Conservation (phyloP, 53 echinoderm and acorn worm species). For the Zoroaster sp. region DNA sequence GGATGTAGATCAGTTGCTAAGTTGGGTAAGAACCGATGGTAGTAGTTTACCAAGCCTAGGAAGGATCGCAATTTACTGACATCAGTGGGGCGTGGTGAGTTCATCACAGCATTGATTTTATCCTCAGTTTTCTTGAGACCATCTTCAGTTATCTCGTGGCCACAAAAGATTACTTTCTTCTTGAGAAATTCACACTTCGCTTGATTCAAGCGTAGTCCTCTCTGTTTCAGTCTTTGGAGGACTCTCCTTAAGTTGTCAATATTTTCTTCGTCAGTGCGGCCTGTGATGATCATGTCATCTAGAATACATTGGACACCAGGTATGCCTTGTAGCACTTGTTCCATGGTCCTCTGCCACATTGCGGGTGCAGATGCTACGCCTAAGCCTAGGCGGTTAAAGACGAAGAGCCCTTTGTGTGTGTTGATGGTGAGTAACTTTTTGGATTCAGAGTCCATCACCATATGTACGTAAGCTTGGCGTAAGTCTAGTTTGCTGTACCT, state of each 20-base stretch:
- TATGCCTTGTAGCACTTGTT: slow-evolving; percentile 47
- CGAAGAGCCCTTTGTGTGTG: slow-evolving; percentile 69
- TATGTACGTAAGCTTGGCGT: slow-evolving; percentile 63
- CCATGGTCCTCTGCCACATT: slow-evolving; percentile 80
- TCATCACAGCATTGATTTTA: slow-evolving; percentile 49
- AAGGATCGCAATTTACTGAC: slow-evolving; percentile 61
- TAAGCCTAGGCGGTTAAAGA: slow-evolving; percentile 58
- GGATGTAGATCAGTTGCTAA: slow-evolving; percentile 52
- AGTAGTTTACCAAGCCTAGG: slow-evolving; percentile 58
- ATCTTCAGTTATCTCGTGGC: slow-evolving; percentile 43
- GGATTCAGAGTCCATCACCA: slow-evolving; percentile 59
- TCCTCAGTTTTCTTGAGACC: slow-evolving; percentile 48
- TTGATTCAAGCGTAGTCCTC: slow-evolving; percentile 61
- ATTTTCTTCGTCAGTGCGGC: slow-evolving; percentile 58
- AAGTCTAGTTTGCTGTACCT: slow-evolving; percentile 66
- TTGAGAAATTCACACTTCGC: slow-evolving; percentile 70
- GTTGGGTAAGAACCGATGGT: slow-evolving; percentile 55
- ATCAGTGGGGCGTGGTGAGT: slow-evolving; percentile 57
- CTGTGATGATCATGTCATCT: slow-evolving; percentile 79
- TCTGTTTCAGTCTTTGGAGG: slow-evolving; percentile 9
- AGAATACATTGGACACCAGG: slow-evolving; percentile 54
- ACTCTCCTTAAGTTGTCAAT: slow-evolving; percentile 61
- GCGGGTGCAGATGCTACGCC: slow-evolving; percentile 77
- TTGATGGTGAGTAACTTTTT: slow-evolving; percentile 55
- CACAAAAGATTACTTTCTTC: slow-evolving; percentile 50